phyloP scores from a whole-genome alignment of 2,797 vertebrate genomes.

The Fistularia commersonii region DNA sequence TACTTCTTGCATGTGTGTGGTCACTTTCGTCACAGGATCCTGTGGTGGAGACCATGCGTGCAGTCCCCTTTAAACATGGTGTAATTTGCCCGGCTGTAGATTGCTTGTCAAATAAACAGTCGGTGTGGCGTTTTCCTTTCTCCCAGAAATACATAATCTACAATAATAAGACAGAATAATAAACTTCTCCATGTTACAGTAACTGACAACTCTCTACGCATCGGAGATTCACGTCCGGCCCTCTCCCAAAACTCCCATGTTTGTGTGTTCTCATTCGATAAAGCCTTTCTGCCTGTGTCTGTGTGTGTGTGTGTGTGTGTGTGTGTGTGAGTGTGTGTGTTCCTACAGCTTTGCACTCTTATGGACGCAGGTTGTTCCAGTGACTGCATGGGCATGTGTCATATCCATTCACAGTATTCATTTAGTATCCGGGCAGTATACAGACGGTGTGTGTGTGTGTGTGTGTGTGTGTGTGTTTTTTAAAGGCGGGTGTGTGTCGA shows the following conservation, averaged over 20 bases:
- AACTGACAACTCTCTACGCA: constrained; percentile 23
- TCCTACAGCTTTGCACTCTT: too few species aligned
- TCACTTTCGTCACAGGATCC: constrained; percentile 37
- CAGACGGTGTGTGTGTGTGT: neutral
- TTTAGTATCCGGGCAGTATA: too few species aligned
- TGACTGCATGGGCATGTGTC: too few species aligned
- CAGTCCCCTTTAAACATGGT: constrained; percentile 50
- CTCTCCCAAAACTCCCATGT: neutral
- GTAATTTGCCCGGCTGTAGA: constrained; percentile 61
- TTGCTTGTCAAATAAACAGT: constrained; percentile 70
- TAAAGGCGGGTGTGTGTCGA: constrained; percentile 8
- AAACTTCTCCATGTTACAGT: constrained; percentile 39
- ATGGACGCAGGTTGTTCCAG: too few species aligned
- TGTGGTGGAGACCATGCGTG: constrained; percentile 41
- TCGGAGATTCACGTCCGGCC: neutral
- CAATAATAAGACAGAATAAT: constrained; percentile 57
- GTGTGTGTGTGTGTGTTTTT: constrained; percentile 5
- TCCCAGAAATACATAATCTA: constrained; percentile 62
- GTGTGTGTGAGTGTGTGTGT: constrained; percentile 7
- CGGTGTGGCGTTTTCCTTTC: constrained; percentile 48
- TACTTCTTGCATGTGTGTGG: constrained; percentile 36
- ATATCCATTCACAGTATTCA: too few species aligned
- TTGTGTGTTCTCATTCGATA: constrained; percentile 11
- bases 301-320: constrained; percentile 1
- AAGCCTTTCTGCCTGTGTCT: constrained; percentile 20